Conservation (phyloP, 2,888 invertebrate genomes). For the Acleris cristana region DNA sequence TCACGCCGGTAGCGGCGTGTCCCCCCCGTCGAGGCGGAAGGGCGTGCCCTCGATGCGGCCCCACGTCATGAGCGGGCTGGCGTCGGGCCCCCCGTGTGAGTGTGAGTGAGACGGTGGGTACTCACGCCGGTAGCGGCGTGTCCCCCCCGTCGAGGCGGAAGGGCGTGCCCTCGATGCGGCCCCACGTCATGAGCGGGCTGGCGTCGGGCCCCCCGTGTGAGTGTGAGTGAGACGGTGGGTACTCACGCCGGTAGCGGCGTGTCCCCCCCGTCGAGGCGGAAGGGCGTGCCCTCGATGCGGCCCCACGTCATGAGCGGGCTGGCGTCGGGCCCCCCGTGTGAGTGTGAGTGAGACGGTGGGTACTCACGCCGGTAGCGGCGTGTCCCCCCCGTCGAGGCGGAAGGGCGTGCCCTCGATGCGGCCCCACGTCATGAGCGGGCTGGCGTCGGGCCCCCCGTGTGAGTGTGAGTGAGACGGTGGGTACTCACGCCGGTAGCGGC, state of each 20-base stretch:
- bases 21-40: slow-evolving; percentile 92
- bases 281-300: slow-evolving; percentile 98
- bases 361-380: slow-evolving; percentile 88
- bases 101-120: slow-evolving; percentile 26
- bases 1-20: slow-evolving; percentile 90
- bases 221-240: too few relatives aligned
- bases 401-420: slow-evolving; percentile 98
- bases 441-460: slow-evolving; percentile 88
- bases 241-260: slow-evolving; percentile 89
- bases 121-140: slow-evolving; percentile 89
- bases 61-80: slow-evolving; percentile 99
- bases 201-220: slow-evolving; percentile 87
- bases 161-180: slow-evolving; percentile 98
- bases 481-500: slow-evolving; percentile 86
- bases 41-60: slow-evolving; percentile 99
- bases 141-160: slow-evolving; percentile 93
- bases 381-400: slow-evolving; percentile 95
- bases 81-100: slow-evolving; percentile 85
- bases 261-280: slow-evolving; percentile 93
- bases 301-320: slow-evolving; percentile 99
- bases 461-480: too few relatives aligned
- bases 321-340: slow-evolving; percentile 86
- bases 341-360: too few relatives aligned
- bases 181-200: slow-evolving; percentile 99
- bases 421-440: slow-evolving; percentile 99